A percentile compares a stretch with the other conserved stretches of the same genome.
These are phyloP conservation scores for Petrocephalus schoutedeni DNA, from an alignment of 2,797 vertebrate species.

Conservation along the genomic window DNA sequence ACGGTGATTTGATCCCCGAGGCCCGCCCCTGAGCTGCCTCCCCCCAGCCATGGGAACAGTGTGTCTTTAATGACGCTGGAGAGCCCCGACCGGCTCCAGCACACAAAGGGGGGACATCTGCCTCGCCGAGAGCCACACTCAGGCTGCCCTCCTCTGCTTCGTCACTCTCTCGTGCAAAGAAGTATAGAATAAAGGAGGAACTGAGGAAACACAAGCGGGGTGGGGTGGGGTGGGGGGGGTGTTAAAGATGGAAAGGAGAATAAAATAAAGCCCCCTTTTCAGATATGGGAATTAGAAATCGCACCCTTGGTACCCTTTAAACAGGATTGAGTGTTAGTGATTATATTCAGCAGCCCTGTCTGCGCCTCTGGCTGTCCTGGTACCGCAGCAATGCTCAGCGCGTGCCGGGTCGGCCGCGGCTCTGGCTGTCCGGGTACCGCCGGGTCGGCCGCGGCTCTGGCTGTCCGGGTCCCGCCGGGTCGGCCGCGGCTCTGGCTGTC, in stretches of 20 bases:
- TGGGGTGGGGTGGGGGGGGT: conserved; percentile 26
- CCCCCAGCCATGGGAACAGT: conserved; percentile 64
- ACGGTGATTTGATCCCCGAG: conserved; percentile 64
- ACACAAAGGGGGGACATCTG: conserved; percentile 73
- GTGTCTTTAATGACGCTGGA: conserved; percentile 71
- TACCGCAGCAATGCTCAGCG: no score
- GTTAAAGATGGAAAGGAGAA: conserved; percentile 48
- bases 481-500: no score
- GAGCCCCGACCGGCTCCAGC: conserved; percentile 50
- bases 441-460: no score
- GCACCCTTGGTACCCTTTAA: conserved; percentile 41
- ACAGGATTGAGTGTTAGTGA: neutral
- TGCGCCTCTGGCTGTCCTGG: neutral
- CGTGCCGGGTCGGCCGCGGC: neutral
- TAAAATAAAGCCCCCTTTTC: conserved; percentile 55
- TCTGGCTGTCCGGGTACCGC: neutral
- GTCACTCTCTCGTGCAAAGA: conserved; percentile 58
- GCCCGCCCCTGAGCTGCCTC: conserved; percentile 58
- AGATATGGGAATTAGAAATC: neutral
- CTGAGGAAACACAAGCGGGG: conserved; percentile 32
- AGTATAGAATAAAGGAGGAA: conserved; percentile 60
- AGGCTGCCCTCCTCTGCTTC: conserved; percentile 61
- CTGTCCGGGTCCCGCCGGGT: no score
- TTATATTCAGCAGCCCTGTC: neutral
- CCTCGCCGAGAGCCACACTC: conserved; percentile 62